phyloP scores from a whole-genome alignment of 2,888 invertebrate genomes.

The Cotesia congregata region DNA sequence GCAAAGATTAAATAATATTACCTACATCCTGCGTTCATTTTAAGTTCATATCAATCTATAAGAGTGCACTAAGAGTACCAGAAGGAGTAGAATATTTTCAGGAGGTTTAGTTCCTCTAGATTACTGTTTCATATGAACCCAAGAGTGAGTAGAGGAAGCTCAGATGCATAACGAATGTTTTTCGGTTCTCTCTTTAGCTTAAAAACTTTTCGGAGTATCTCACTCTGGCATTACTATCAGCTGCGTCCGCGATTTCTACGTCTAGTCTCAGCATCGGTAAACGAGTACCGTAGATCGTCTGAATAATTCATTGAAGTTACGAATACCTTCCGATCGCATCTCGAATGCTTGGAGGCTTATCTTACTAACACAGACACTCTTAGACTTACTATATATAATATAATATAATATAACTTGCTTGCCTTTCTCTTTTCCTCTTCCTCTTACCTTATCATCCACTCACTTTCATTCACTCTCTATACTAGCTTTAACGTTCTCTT shows the following conservation, averaged over 20 bases:
- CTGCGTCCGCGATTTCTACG: constrained; percentile 39
- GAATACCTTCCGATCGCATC: constrained; percentile 41
- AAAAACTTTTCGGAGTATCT: constrained; percentile 20
- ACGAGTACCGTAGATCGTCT: constrained; percentile 47
- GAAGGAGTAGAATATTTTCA: background rate
- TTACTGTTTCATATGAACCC: constrained; percentile 39
- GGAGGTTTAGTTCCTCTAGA: constrained; percentile 6
- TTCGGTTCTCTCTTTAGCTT: constrained; percentile 18
- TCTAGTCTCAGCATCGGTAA: constrained; percentile 46
- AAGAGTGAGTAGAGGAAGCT: constrained; percentile 21
- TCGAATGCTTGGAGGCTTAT: constrained; percentile 36
- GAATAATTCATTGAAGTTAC: constrained; percentile 51
- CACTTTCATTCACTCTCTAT: constrained; percentile 11
- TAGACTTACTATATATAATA: too few species aligned
- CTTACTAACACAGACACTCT: constrained; percentile 28
- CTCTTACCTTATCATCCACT: background rate
- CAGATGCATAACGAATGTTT: constrained; percentile 42
- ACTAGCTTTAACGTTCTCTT: background rate
- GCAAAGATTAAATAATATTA: too few species aligned
- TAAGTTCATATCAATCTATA: constrained; percentile 23
- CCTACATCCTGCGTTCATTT: background rate
- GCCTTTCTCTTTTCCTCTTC: background rate
- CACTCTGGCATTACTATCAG: constrained; percentile 19
- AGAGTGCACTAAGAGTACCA: constrained; percentile 34
- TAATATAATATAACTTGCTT: background rate